phyloP scores from a whole-genome alignment of 2,113 vertebrate species.

The Takifugu bimaculatus region DNA sequence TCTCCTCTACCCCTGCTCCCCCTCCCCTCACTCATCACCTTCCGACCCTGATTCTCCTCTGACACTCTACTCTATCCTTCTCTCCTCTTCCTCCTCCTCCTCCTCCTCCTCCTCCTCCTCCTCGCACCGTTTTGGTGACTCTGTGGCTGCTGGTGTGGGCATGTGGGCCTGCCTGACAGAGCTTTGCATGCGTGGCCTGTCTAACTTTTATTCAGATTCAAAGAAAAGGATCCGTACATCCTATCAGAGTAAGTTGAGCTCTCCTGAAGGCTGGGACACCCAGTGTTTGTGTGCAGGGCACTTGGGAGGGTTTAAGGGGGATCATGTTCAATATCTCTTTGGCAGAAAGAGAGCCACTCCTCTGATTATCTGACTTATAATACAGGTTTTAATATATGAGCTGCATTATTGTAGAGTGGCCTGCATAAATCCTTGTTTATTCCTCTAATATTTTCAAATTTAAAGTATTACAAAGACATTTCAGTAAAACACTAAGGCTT shows the following conservation, averaged over 20 bases:
- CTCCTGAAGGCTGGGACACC: slow-evolving; percentile 45
- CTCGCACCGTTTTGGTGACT: slow-evolving; percentile 77
- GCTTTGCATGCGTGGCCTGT: slow-evolving; percentile 98
- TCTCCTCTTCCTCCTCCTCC: not conserved
- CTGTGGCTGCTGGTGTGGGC: slow-evolving; percentile 91
- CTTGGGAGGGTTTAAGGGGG: slow-evolving; percentile 6
- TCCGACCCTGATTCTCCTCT: slow-evolving; percentile 1
- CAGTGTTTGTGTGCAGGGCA: slow-evolving; percentile 29
- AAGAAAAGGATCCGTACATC: slow-evolving; percentile 99
- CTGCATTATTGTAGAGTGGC: slow-evolving; percentile 28
- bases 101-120: slow-evolving; percentile 17
- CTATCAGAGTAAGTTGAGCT: slow-evolving; percentile 96
- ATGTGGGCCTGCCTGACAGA: slow-evolving; percentile 95
- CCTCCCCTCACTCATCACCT: slow-evolving; percentile 6
- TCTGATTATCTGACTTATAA: slow-evolving; percentile 20
- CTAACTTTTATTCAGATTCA: slow-evolving; percentile 99
- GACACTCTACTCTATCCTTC: slow-evolving; percentile 8
- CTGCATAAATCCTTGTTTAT: slow-evolving; percentile 28
- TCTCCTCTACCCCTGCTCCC: not conserved
- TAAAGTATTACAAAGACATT: slow-evolving; percentile 20
- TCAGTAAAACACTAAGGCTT: no score
- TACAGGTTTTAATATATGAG: slow-evolving; percentile 40
- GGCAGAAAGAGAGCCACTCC: slow-evolving; percentile 34
- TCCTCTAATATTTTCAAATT: not conserved
- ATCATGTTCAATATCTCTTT: slow-evolving; percentile 46